These are phyloP conservation scores for Silurus meridionalis DNA, from an alignment of 2,113 vertebrate genomes.

Conservation along the genomic window DNA sequence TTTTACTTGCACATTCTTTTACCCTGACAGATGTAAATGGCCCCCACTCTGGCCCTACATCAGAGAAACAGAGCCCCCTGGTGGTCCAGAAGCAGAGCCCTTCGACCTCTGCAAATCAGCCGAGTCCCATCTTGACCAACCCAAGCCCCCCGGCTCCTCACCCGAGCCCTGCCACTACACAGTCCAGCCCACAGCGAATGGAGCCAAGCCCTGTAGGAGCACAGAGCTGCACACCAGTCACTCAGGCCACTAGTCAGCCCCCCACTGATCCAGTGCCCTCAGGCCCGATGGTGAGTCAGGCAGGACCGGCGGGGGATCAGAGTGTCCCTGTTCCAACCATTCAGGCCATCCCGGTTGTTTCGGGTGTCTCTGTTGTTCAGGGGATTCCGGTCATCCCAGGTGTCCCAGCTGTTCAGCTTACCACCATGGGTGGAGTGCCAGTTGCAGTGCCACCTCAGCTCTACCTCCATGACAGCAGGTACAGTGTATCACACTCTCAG, in stretches of 20 bases:
- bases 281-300: slow-evolving; percentile 62
- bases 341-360: slow-evolving; percentile 44
- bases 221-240: slow-evolving; percentile 59
- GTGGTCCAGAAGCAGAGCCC: slow-evolving; percentile 94
- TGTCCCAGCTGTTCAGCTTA: slow-evolving; percentile 56
- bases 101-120: slow-evolving; percentile 69
- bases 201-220: slow-evolving; percentile 61
- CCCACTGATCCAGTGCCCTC: slow-evolving; percentile 53
- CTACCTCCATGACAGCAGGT: slow-evolving; percentile 97
- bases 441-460: slow-evolving; percentile 83
- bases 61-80: slow-evolving; percentile 97
- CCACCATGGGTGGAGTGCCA: slow-evolving; percentile 61
- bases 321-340: slow-evolving; percentile 2
- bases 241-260: slow-evolving; percentile 57
- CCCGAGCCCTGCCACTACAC: slow-evolving; percentile 61
- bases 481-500: slow-evolving; percentile 47
- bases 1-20: neutral
- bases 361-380: slow-evolving; percentile 60
- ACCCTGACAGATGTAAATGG: slow-evolving; percentile 81
- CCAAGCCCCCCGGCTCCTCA: slow-evolving; percentile 65
- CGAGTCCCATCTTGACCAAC: slow-evolving; percentile 59
- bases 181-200: slow-evolving; percentile 49
- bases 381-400: slow-evolving; percentile 28
- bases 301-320: slow-evolving; percentile 58
- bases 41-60: slow-evolving; percentile 88